Evolutionary conservation across 2,888 invertebrate genomes (phyloP), one percentile per base, ranked within the genome.

Genomic region (Eulithis prunata): DNA sequence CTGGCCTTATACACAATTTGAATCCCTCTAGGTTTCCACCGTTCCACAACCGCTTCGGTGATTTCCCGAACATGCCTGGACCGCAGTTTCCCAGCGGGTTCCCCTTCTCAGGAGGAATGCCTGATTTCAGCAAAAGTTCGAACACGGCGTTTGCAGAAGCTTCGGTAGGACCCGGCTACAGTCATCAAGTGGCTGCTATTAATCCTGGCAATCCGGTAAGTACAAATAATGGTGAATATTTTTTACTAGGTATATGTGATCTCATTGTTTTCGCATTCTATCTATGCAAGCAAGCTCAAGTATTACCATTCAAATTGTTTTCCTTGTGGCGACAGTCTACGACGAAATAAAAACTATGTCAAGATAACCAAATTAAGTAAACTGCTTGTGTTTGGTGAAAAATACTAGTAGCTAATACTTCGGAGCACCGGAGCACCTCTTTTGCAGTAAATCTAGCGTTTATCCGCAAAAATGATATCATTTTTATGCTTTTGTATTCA

Each of bases 141-240:
- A 38, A 32, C 6, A 83, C 87, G 69, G 79, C 95, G 0, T 89
- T 83, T 52, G 94, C 96, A 1, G 84, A 93, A 47, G 95, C 94
- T 0, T 86, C 90, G 1, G 85, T 93, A 55, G 94, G 94, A 32
- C 94, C 95, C 0, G 91, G 87, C 21, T 95, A 89, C 66, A 83
- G 85, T 13, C 93, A 93, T 58, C 96, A 96, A 76, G 84, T 94
- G 0, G 95, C 95, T 32, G 85, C 85, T 7, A 93, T 96, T 41
- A 94, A 82, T 73, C 96, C 96, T 1, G 85, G 86, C 70, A 95
- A 95, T 84, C 93, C 94, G 56, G 96, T 96, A 88, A 90, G 90
- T 69, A 51, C 11, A 21, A 14, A 14, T 51, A 51, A 21, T 4
- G 6, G 0, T 4, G 14, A n/a, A 8, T 8, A 13, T 11, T 47